These are phyloP conservation scores for Drosophila kokeensis DNA, from an alignment of 2,888 invertebrate genomes.

Conservation along the genomic window DNA sequence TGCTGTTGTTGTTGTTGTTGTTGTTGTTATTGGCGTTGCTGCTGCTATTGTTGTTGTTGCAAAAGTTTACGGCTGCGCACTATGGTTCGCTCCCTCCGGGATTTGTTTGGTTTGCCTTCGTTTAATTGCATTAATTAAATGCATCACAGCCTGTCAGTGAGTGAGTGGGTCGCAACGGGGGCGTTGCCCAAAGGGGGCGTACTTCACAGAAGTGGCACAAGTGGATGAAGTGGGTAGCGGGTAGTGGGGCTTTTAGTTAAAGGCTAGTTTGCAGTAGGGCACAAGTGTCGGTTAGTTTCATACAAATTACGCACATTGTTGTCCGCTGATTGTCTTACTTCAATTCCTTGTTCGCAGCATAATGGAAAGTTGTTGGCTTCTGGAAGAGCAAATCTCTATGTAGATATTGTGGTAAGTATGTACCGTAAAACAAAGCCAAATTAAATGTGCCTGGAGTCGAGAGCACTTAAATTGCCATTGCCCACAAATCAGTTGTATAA, in stretches of 20 bases:
- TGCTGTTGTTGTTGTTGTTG: slow-evolving; percentile 7
- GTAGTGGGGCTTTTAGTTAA: background rate
- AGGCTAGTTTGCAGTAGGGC: slow-evolving; percentile 1
- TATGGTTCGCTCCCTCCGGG: slow-evolving; percentile 29
- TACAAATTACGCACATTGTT: slow-evolving; percentile 50
- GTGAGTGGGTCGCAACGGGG: slow-evolving; percentile 16
- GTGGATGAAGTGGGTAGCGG: no score
- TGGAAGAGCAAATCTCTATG: background rate
- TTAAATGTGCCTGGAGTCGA: background rate
- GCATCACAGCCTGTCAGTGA: slow-evolving; percentile 41
- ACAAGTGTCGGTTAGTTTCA: slow-evolving; percentile 20
- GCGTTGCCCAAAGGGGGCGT: slow-evolving; percentile 9
- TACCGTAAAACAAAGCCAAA: background rate
- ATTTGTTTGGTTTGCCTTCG: slow-evolving; percentile 66
- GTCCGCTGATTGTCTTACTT: slow-evolving; percentile 2
- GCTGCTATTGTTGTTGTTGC: slow-evolving; percentile 17
- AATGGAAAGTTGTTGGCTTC: background rate
- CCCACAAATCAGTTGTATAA: background rate
- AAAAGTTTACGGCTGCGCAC: slow-evolving; percentile 42
- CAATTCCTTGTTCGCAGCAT: background rate
- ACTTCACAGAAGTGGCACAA: background rate
- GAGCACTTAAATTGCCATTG: background rate
- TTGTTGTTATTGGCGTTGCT: background rate
- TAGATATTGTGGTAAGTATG: background rate
- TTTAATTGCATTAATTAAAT: slow-evolving; percentile 76